Evolutionary conservation across 2,888 invertebrate species (phyloP).

Genomic region (Ligdia adustata): DNA sequence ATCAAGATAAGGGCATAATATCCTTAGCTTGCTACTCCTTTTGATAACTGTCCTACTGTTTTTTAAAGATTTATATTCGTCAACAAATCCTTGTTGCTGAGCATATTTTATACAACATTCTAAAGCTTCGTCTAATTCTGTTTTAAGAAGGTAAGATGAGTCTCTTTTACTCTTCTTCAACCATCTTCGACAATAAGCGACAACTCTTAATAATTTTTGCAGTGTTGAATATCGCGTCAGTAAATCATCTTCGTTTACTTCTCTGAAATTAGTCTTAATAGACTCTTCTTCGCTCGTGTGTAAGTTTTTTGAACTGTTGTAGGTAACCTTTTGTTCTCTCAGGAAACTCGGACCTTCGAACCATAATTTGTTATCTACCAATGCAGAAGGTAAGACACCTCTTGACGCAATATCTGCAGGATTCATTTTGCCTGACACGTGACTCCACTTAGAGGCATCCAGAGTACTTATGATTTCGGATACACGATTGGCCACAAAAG

Average conservation of each 20-base stretch:
- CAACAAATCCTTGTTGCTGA: too few relatives aligned
- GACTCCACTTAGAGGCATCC: too few relatives aligned
- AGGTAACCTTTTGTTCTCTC: too few relatives aligned
- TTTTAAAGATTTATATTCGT: not conserved
- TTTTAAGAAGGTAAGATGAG: not conserved
- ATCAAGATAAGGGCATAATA: not conserved
- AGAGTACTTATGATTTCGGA: too few relatives aligned
- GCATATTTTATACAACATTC: too few relatives aligned
- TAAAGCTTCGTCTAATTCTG: too few relatives aligned
- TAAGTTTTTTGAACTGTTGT: not conserved
- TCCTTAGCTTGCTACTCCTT: not conserved
- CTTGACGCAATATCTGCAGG: slow-evolving; percentile 5
- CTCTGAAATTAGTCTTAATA: too few relatives aligned
- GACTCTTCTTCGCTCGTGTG: not conserved
- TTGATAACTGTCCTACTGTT: not conserved
- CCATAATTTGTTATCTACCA: not conserved
- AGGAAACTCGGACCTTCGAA: not conserved
- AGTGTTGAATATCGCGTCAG: not conserved
- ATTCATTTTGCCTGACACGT: slow-evolving; percentile 15
- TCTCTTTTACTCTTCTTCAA: not conserved
- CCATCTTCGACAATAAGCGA: not conserved
- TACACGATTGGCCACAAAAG: not conserved
- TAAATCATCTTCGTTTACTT: too few relatives aligned
- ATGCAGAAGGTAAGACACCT: not conserved
- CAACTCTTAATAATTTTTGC: not conserved